Conservation (phyloP, 1,140 invertebrate genomes). For the Philotrypesis tridentata region DNA sequence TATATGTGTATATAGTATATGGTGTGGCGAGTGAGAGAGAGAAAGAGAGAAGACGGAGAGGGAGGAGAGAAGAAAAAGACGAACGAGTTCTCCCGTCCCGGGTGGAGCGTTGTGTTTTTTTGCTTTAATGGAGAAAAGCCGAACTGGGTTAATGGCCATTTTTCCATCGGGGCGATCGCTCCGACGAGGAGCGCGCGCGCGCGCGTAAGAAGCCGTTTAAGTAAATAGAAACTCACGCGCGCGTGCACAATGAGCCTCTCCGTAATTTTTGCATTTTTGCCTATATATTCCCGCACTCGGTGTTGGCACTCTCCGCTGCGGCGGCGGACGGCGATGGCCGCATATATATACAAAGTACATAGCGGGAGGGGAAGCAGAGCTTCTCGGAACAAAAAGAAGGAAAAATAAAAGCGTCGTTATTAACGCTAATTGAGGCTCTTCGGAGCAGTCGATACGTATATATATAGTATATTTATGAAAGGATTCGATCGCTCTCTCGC, state of each 20-base stretch:
- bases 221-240: constrained; percentile 44
- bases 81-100: background rate
- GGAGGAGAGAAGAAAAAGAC: background rate
- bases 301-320: no score
- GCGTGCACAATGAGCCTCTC: background rate
- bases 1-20: background rate
- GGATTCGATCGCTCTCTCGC: background rate
- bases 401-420: background rate
- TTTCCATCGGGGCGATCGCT: constrained; percentile 30
- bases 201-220: constrained; percentile 38
- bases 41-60: no score
- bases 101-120: constrained; percentile 22
- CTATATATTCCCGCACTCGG: background rate
- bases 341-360: no score
- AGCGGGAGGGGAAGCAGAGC: background rate
- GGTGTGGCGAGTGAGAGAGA: background rate
- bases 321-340: no score
- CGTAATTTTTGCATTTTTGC: constrained; percentile 20
- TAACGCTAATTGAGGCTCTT: background rate
- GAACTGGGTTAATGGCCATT: constrained; percentile 49
- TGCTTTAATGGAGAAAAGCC: constrained; percentile 44
- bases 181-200: no score
- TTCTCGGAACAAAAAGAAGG: background rate
- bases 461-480: background rate
- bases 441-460: background rate